Evolutionary conservation across 2,113 vertebrate genomes (phyloP), one percentile per base, ranked within the genome.

Genomic region (Aleadryas rufinucha): DNA sequence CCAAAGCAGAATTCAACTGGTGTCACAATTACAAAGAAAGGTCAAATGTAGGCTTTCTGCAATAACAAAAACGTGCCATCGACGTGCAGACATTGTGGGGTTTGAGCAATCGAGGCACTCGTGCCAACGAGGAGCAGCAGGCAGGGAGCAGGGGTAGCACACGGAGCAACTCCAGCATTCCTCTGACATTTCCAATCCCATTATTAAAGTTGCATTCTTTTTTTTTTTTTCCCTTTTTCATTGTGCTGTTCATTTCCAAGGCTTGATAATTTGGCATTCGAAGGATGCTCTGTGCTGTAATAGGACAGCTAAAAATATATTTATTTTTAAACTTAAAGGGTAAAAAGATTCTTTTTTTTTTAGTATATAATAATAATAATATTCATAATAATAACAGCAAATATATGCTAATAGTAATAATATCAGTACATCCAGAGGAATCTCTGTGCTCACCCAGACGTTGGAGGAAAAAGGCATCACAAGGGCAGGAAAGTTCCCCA

Each of bases 21-120:
- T 94, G 92, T 64, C 92, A 88, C 63, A 59, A 19, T 88, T 86
- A 97, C 90, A 97, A 96, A 96, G 95, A 88, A 97, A 97, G 96
- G 86, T 93, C 94, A 69, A 65, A 93, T 11, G 60, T 64, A 83
- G 90, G 83, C 35, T 95, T 71, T 53, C 49, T 83, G 33, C 69
- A 93, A 33, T 20, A 70, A 86, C 84, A 96, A 74, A 96, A 93
- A 60, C 47, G 76, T 37, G 59, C 35, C 71, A 39, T 61, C 87
- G 54, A 7, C 50, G 91, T 33, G 42, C 66, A 74, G 90, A 26
- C 37, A 52, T 17, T 12, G 93, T 35, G 85, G 57, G 53, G 80
- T 86, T 65, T 11, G 86, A 68, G 33, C 84, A 88, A 64, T 68
- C 4, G 17, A 87, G 97, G 88, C 60, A 30, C 71, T 52, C 9